Conservation (phyloP, 2,888 invertebrate species). For the Thymelicus acteon region DNA sequence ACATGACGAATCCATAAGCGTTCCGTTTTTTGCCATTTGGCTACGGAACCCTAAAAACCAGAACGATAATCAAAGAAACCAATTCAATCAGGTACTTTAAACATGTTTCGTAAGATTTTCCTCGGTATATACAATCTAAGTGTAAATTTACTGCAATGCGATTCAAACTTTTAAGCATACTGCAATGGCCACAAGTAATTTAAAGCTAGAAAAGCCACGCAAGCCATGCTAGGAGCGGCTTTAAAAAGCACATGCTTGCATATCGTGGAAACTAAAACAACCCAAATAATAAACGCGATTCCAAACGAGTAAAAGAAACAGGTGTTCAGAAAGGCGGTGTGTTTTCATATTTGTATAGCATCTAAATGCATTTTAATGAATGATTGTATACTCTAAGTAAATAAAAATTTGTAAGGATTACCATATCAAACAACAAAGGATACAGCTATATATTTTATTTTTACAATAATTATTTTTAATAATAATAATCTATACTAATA, state of each 20-base stretch:
- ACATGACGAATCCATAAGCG: too few species aligned
- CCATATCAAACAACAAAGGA: too few species aligned
- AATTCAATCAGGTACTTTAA: neutral
- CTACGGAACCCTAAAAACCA: too few species aligned
- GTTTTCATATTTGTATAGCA: neutral
- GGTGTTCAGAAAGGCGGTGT: neutral
- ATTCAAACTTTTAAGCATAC: slow-evolving; percentile 9
- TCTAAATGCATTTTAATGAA: neutral
- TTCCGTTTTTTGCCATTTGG: too few species aligned
- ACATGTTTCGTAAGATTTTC: neutral
- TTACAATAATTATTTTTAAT: too few species aligned
- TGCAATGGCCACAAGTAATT: slow-evolving; percentile 17
- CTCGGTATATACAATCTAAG: neutral
- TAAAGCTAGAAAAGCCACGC: neutral
- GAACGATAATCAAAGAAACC: too few species aligned
- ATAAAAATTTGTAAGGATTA: too few species aligned
- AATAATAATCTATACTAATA: too few species aligned
- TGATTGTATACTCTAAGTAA: too few species aligned
- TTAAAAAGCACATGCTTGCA: neutral
- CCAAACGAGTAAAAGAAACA: neutral
- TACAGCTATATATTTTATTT: too few species aligned
- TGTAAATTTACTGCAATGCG: slow-evolving; percentile 25
- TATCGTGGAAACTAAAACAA: neutral
- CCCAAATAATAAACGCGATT: slow-evolving; percentile 1
- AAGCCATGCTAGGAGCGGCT: neutral